Conservation (phyloP, 2,113 vertebrate species). For the Asarcornis scutulata region DNA sequence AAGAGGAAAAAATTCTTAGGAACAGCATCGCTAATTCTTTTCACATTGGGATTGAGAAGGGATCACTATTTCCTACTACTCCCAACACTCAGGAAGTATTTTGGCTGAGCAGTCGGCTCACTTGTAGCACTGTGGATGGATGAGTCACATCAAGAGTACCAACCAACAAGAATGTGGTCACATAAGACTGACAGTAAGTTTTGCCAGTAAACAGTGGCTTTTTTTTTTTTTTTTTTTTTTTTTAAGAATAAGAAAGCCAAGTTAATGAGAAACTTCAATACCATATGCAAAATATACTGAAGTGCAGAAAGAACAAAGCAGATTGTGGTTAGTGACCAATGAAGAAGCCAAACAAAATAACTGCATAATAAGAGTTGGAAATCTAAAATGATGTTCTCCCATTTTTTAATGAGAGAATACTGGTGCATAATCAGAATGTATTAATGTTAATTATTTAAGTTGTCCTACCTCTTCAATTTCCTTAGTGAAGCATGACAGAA, state of each 20-base stretch:
- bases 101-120: neutral
- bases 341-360: constrained; percentile 72
- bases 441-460: constrained; percentile 75
- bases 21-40: neutral
- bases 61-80: neutral
- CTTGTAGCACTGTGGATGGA: neutral
- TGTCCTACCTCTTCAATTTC: constrained; percentile 99
- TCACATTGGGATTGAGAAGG: neutral
- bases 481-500: constrained; percentile 93
- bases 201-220: neutral
- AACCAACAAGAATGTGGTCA: neutral
- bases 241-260: neutral
- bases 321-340: constrained; percentile 62
- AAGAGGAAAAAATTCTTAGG: neutral
- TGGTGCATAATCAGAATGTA: constrained; percentile 61
- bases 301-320: constrained; percentile 58
- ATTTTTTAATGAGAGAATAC: constrained; percentile 58
- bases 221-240: neutral
- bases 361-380: constrained; percentile 52
- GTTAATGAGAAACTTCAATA: constrained; percentile 21
- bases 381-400: constrained; percentile 45
- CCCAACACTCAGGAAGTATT: neutral
- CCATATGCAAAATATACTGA: constrained; percentile 12
- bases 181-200: neutral
- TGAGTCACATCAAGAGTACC: neutral